phyloP scores from a whole-genome alignment of 2,888 invertebrate genomes.

The Macaria notata region DNA sequence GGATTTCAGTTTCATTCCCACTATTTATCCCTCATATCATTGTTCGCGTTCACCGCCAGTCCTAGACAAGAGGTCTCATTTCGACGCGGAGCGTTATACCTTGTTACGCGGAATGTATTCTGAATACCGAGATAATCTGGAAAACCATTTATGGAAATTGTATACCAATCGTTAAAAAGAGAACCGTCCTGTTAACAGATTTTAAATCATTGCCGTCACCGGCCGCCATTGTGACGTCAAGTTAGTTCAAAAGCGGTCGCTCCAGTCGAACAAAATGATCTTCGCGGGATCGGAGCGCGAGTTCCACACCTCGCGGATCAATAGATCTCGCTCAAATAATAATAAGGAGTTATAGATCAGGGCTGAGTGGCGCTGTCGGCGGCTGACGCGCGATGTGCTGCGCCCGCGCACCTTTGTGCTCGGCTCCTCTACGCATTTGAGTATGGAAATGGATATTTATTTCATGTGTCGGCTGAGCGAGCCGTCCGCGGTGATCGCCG shows the following conservation, averaged over 20 bases:
- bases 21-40: conserved; percentile 56
- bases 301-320: conserved; percentile 79
- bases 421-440: conserved; percentile 60
- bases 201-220: conserved; percentile 82
- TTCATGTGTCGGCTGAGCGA: conserved; percentile 63
- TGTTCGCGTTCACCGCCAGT: conserved; percentile 45
- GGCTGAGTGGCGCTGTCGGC: conserved; percentile 45
- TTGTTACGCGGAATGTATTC: conserved; percentile 67
- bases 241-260: conserved; percentile 80
- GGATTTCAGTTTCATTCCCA: conserved; percentile 59
- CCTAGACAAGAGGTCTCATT: conserved; percentile 36
- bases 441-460: conserved; percentile 81
- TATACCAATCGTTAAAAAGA: conserved; percentile 82
- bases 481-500: conserved; percentile 72
- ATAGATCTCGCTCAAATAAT: conserved; percentile 82
- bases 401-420: conserved; percentile 50
- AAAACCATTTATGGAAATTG: conserved; percentile 81
- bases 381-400: conserved; percentile 45
- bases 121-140: conserved; percentile 69
- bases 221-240: conserved; percentile 78
- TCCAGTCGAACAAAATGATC: conserved; percentile 81
- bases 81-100: conserved; percentile 55
- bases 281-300: conserved; percentile 68
- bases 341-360: conserved; percentile 82
- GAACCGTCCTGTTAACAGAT: conserved; percentile 81